These are phyloP conservation scores for Thelaira solivaga DNA, from an alignment of 2,888 invertebrate genomes.

Conservation along the genomic window DNA sequence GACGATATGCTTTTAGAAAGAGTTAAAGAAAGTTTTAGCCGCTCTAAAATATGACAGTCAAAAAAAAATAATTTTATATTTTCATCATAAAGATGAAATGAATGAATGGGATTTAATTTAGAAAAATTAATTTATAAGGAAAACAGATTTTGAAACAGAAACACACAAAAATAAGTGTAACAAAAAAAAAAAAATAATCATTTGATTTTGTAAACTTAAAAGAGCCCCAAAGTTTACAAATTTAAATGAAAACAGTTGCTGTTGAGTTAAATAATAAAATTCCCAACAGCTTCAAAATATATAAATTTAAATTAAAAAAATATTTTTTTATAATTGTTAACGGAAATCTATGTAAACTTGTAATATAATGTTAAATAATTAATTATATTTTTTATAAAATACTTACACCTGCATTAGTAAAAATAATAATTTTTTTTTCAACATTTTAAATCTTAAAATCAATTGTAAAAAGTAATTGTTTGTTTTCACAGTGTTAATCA, in stretches of 20 bases:
- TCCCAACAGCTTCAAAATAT: not conserved
- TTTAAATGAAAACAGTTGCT: constrained; percentile 71
- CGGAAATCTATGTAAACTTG: not conserved
- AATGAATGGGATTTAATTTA: too few relatives aligned
- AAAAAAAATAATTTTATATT: too few relatives aligned
- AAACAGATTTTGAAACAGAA: not conserved
- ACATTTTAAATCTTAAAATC: too few relatives aligned
- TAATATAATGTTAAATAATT: not conserved
- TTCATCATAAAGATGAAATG: too few relatives aligned
- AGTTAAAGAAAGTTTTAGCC: too few relatives aligned
- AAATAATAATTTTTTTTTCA: too few relatives aligned
- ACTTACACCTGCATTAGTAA: not conserved
- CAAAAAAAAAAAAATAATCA: constrained; percentile 62
- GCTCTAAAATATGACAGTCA: too few relatives aligned
- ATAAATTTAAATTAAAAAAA: constrained; percentile 1
- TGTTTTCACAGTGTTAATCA: not conserved
- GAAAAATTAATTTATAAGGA: too few relatives aligned
- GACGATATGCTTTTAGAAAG: too few relatives aligned
- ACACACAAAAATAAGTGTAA: not conserved
- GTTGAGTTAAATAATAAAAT: not conserved
- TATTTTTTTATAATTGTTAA: constrained; percentile 19
- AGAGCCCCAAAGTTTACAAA: constrained; percentile 76
- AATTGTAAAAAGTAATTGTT: too few relatives aligned
- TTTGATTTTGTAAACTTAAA: constrained; percentile 74
- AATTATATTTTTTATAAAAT: not conserved